Evolutionary conservation across 1,140 invertebrate genomes (phyloP), one percentile per base, ranked within the genome.

Genomic region (Xylocopa sonorina): DNA sequence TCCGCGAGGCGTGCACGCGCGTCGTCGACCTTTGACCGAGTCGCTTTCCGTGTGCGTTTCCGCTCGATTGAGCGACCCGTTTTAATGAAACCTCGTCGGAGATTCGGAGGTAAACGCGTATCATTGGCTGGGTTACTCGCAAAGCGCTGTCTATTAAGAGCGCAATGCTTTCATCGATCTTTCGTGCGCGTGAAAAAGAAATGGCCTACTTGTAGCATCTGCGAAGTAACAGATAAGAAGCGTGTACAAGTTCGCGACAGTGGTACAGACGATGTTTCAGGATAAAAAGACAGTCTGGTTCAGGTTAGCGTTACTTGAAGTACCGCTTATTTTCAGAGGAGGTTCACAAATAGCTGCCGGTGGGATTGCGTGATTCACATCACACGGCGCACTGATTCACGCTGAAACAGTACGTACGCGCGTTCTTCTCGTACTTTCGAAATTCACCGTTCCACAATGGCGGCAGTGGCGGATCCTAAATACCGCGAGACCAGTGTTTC

Each of bases 1-100:
- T 78, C 57, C 66, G 53, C 51, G 63, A 12, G 0, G 24, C 29
- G 34, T 55, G 29, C 38, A 41, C 63, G 27, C 53, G 58, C 10
- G 27, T 38, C 21, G 6, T 60, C 32, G 0, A 60, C n/a, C 16
- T n/a, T 48, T 24, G 5, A 38, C 41, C 16, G 29, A 58, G 60
- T 72, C 55, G 24, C 24, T 10, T 60, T 50, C 57, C 14, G 29
- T 16, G 32, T 38, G 18, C 5, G 9, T n/a, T 60, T 16, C 9
- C 10, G 43, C 14, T 43, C 14, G 12, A 43, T 43, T 16, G 21
- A n/a, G 27, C 7, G 38, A 43, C 43, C 38, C 16, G 7, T 64
- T 27, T 9, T n/a, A n/a, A n/a, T n/a, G n/a, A n/a, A n/a, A n/a
- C n/a, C n/a, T n/a, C n/a, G n/a, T n/a, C n/a, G n/a, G n/a, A n/a